Base-by-base conservation (phyloP, 2,888 invertebrate species). In the Eilema depressum region DNA sequence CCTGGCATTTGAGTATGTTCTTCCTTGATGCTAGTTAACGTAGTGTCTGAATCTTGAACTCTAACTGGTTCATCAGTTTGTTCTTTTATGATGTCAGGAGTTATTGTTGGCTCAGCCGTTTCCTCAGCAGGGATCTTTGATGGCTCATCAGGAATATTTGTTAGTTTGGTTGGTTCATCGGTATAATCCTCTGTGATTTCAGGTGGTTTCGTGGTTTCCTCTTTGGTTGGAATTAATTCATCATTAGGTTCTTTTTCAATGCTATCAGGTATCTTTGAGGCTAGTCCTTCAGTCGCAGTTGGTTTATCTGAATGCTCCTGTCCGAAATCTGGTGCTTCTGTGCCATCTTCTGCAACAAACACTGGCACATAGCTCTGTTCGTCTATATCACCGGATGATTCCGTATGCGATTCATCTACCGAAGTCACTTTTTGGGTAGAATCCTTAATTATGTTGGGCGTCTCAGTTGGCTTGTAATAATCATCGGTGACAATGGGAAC, bases 331-430 rank as follows among this genome's bases (percentile, higher is more conserved):
- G 68, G 60, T 63, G 26, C 28, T 20, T 53, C 53, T 26, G 80
- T 77, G 10, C n/a, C 20, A 41, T 71, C 71, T 59, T 68, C 71
- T 63, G 68, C 68, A 33, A 63, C 30, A 0, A 64, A 53, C 57
- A 23, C n/a, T 11, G 80, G 80, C 8, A 75, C 73, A 26, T 64
- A 63, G 3, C 71, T 81, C 23, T 10, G 57, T 33, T 60, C 64
- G 33, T 74, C 71, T 41, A 23, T 47, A 26, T 12, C 25, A 28
- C 33, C 60, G 41, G 71, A 71, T 37, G 63, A 63, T 66, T 65
- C 57, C 26, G 57, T 71, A 20, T 8, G 37, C 33, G 57, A 47
- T n/a, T 73, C 70, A 56, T 47, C 33, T 12, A 53, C 30, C 23
- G 47, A 41, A 30, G 37, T 14, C 26, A 60, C 59, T 56, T 66